These are phyloP conservation scores for Jaculus jaculus DNA, from an alignment of 2,113 vertebrate genomes.

Conservation along the genomic window DNA sequence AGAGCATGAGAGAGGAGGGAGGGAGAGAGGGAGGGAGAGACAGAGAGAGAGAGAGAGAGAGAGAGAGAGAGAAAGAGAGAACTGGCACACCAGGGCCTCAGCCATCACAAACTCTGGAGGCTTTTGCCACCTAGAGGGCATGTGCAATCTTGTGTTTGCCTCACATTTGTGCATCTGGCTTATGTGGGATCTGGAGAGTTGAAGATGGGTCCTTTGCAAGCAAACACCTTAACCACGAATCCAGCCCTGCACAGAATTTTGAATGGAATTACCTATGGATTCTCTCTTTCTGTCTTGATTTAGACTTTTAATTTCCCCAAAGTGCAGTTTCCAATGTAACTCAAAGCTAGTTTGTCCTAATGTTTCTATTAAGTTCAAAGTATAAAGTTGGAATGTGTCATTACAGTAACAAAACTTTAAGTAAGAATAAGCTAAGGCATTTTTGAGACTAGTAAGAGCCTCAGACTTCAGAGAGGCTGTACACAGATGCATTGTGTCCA, in stretches of 20 bases:
- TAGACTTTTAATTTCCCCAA: conserved; percentile 29
- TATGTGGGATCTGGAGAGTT: too few species aligned
- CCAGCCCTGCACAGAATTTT: background rate
- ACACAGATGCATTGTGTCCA: rapidly evolving
- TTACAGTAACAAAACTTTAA: conserved; percentile 6
- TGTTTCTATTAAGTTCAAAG: conserved; percentile 30
- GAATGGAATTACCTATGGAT: background rate
- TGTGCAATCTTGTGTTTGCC: too few species aligned
- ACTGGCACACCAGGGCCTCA: too few species aligned
- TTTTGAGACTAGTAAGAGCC: conserved; percentile 30
- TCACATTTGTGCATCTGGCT: too few species aligned
- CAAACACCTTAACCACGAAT: too few species aligned
- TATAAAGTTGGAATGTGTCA: background rate
- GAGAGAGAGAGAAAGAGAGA: too few species aligned
- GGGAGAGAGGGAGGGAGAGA: too few species aligned
- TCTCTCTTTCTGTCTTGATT: background rate
- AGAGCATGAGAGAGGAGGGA: too few species aligned
- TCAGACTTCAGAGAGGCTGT: background rate
- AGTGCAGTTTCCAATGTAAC: background rate
- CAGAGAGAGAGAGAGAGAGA: too few species aligned
- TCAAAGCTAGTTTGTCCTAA: background rate
- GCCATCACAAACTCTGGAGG: too few species aligned
- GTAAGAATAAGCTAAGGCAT: background rate
- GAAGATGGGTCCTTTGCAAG: too few species aligned
- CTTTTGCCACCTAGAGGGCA: too few species aligned